Percentiles rank a stretch among this genome's conserved stretches.
Conservation (phyloP, 1,140 invertebrate species). For the Eumaeus atala region DNA sequence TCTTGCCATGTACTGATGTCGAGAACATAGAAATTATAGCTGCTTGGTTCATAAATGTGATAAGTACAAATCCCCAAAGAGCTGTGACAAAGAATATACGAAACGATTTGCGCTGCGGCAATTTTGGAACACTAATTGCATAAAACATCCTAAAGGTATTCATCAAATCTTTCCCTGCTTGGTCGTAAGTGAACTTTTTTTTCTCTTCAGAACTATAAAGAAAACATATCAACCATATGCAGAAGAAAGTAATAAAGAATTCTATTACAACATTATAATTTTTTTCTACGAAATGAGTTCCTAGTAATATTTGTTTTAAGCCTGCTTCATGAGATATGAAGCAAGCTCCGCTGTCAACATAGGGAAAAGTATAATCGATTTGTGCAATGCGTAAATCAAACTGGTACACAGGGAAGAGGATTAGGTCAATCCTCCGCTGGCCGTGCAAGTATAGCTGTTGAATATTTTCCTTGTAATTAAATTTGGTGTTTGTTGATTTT, state of each 20-base stretch:
- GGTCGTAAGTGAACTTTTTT: slow-evolving; percentile 36
- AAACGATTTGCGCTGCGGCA: slow-evolving; percentile 41
- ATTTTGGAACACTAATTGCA: slow-evolving; percentile 41
- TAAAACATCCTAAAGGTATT: slow-evolving; percentile 48
- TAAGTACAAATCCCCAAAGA: slow-evolving; percentile 56
- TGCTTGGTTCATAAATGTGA: slow-evolving; percentile 60
- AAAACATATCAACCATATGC: slow-evolving; percentile 50
- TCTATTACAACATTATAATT: slow-evolving; percentile 32
- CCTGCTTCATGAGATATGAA: slow-evolving; percentile 46
- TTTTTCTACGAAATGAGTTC: slow-evolving; percentile 36
- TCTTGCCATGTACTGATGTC: slow-evolving; percentile 49
- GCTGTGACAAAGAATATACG: slow-evolving; percentile 46
- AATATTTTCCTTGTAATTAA: slow-evolving; percentile 49
- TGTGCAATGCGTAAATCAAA: slow-evolving; percentile 49
- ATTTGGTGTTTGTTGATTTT: slow-evolving; percentile 41
- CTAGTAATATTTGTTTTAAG: slow-evolving; percentile 50
- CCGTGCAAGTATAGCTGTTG: slow-evolving; percentile 46
- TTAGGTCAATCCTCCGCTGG: slow-evolving; percentile 47
- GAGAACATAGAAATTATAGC: slow-evolving; percentile 64
- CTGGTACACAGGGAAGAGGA: slow-evolving; percentile 52
- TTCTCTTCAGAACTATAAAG: slow-evolving; percentile 43
- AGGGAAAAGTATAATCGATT: slow-evolving; percentile 46
- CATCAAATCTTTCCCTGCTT: slow-evolving; percentile 54
- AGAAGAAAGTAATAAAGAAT: slow-evolving; percentile 45
- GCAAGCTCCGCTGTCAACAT: slow-evolving; percentile 57